Percentiles rank a stretch among this genome's conserved stretches.
Conservation (phyloP, 2,888 invertebrate genomes). For the Notocelia uddmanniana region DNA sequence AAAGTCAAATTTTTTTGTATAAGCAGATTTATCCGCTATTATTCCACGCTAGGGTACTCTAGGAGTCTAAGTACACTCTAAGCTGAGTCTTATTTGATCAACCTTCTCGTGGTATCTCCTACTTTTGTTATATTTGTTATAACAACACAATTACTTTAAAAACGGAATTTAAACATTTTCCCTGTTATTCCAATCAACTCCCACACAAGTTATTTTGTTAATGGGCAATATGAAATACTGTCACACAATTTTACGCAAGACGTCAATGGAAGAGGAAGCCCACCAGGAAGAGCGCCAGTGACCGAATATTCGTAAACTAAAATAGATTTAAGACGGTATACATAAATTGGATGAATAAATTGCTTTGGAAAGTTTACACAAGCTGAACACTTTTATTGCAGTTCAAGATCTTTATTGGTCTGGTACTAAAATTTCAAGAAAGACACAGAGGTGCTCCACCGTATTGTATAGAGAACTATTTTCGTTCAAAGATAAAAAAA, state of each 20-base stretch:
- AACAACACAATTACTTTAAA: too few species aligned
- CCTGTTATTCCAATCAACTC: constrained; percentile 9
- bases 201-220: constrained; percentile 30
- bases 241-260: constrained; percentile 38
- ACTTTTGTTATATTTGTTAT: too few species aligned
- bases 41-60: too few species aligned
- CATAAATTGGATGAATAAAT: constrained; percentile 32
- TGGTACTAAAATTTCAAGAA: constrained; percentile 6
- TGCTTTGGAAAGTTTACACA: constrained; percentile 12
- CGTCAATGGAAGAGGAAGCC: constrained; percentile 38
- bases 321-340: constrained; percentile 32
- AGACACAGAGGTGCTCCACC: not conserved
- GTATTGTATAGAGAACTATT: not conserved
- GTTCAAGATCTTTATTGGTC: constrained; percentile 12
- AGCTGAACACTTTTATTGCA: constrained; percentile 27
- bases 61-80: too few species aligned
- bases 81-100: too few species aligned
- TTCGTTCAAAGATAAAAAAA: not conserved
- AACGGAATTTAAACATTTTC: not conserved
- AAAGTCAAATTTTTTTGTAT: too few species aligned
- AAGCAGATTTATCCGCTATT: too few species aligned
- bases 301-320: constrained; percentile 23
- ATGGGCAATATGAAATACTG: constrained; percentile 35
- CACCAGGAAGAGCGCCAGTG: constrained; percentile 40
- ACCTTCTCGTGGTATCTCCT: too few species aligned